Evolutionary conservation across 1,140 invertebrate species (phyloP), one percentile per base, ranked within the genome.

Genomic region (Zaprionus camerounensis): DNA sequence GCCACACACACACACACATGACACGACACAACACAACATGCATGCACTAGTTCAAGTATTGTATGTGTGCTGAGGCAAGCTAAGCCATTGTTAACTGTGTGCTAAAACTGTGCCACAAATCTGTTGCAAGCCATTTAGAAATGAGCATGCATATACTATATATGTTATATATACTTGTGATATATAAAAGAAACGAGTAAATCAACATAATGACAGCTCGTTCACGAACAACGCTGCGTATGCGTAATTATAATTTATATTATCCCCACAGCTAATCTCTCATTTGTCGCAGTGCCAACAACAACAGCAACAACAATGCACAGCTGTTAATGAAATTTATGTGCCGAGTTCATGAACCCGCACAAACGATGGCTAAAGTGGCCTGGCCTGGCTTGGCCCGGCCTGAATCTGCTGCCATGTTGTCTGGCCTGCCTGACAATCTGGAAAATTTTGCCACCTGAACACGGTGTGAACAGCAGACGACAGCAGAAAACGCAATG

Each of bases 261-360:
- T 75, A 84, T 81, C 74, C 77, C 36, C 41, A 46, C 74, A 79
- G 84, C 84, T 87, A 88, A 88, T 87, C 78, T 76, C 41, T 58
- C 71, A 71, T 76, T 76, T 76, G 74, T 62, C 70, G 74, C 74
- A 76, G 62, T 56, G 51, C 20, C 61, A 71, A 38, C 55, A 38
- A 55, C 51, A 55, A 55, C 51, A 55, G 7, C 5, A 28, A 41
- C 22, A 41, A 57, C 36, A 82, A 49, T 58, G 65, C 70, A 76
- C 84, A 88, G 74, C 78, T 88, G 84, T 90, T 88, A 84, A 84
- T 88, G 84, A 84, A 90, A 88, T 88, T 88, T 88, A 88, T 88
- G 85, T 66, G 46, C 55, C 80, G 85, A 87, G 84, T 90, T 88
- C 84, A 79, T 79, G 85, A 84, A 78, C 81, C 69, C 58, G 55